Evolutionary conservation across 1,140 invertebrate genomes (phyloP).

Genomic region (Drosophila oshimai): DNA sequence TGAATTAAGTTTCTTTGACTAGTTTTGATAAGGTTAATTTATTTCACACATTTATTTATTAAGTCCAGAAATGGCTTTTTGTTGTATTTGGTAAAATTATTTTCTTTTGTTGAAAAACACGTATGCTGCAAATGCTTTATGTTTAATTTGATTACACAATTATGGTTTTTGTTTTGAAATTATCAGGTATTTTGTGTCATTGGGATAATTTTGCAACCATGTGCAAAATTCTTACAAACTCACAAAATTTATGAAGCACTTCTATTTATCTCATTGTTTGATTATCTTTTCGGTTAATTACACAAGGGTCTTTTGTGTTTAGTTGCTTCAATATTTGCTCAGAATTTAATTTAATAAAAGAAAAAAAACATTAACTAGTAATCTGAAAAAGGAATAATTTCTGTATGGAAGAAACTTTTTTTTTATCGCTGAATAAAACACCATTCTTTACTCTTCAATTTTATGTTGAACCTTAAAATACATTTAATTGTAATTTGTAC

Average conservation of each 20-base stretch:
- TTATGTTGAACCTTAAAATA: neutral
- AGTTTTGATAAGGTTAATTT: neutral
- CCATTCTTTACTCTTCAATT: neutral
- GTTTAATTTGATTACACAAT: no score
- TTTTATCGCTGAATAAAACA: neutral
- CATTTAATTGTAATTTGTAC: constrained; percentile 12
- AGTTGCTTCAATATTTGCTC: neutral
- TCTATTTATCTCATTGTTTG: neutral
- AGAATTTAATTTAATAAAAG: neutral
- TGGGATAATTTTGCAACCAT: no score
- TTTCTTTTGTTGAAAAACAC: no score
- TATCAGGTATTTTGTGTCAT: no score
- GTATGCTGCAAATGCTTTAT: neutral
- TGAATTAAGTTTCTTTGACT: neutral
- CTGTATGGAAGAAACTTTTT: neutral
- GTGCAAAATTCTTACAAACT: neutral
- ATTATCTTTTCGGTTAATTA: neutral
- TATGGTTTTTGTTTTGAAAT: neutral
- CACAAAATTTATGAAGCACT: neutral
- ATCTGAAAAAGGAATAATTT: neutral
- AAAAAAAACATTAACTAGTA: neutral
- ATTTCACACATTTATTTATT: neutral
- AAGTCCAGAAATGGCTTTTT: no score
- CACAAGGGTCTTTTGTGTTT: neutral
- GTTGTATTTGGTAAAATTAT: no score